Conservation (phyloP, 2,888 invertebrate species). For the Leptinotarsa tumamoca region DNA sequence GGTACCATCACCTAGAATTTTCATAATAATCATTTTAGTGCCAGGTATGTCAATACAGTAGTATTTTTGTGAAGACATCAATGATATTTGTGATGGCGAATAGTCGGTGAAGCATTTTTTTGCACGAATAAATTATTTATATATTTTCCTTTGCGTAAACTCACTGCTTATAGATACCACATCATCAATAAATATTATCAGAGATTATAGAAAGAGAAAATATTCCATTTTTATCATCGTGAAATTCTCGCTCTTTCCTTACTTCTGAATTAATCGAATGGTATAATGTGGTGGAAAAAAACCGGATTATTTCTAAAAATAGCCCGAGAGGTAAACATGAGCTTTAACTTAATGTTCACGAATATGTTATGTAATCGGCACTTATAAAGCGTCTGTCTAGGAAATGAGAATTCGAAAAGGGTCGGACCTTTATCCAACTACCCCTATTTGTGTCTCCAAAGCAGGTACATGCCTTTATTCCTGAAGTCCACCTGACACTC, state of each 20-base stretch:
- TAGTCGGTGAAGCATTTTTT: too few relatives aligned
- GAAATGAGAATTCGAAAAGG: slow-evolving; percentile 22
- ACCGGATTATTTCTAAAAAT: slow-evolving; percentile 13
- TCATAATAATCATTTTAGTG: too few relatives aligned
- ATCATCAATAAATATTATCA: too few relatives aligned
- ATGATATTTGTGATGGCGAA: too few relatives aligned
- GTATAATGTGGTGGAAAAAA: background rate
- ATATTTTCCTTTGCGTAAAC: too few relatives aligned
- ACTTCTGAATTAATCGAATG: background rate
- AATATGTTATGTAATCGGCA: slow-evolving; percentile 22
- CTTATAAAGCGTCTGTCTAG: slow-evolving; percentile 27
- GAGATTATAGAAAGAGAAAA: too few relatives aligned
- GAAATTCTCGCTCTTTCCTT: background rate
- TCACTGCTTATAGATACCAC: too few relatives aligned
- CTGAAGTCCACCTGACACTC: slow-evolving; percentile 47
- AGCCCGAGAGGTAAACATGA: slow-evolving; percentile 8
- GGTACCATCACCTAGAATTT: too few relatives aligned
- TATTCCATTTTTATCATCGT: background rate
- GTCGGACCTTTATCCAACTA: background rate
- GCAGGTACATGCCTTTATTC: slow-evolving; percentile 30
- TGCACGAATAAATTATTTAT: too few relatives aligned
- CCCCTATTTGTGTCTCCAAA: slow-evolving; percentile 25
- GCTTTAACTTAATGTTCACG: slow-evolving; percentile 8
- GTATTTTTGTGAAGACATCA: too few relatives aligned
- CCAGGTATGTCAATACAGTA: too few relatives aligned